Percentiles rank a stretch among this genome's conserved stretches.
Evolutionary conservation across 2,888 invertebrate species (phyloP).

Genomic region (Pristionchus exspectatus): DNA sequence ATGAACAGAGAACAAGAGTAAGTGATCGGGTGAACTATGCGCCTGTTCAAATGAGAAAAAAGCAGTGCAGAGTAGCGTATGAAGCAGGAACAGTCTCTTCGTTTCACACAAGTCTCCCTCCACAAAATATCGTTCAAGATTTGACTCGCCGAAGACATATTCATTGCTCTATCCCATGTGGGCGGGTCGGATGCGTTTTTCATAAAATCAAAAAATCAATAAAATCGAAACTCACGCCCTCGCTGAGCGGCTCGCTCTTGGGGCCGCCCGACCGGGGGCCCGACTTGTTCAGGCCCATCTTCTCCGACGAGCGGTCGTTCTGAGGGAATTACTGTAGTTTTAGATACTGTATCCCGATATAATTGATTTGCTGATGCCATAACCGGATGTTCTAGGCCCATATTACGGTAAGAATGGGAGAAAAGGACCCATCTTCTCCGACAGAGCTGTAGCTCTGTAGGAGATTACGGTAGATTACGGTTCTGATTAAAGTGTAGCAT

Average conservation of each 20-base stretch:
- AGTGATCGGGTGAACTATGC: not conserved
- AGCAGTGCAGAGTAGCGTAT: not conserved
- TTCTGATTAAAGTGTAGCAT: too few relatives aligned
- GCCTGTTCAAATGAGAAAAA: too few relatives aligned
- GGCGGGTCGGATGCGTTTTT: not conserved
- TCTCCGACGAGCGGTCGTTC: slow-evolving; percentile 9
- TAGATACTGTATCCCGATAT: too few relatives aligned
- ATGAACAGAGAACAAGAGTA: not conserved
- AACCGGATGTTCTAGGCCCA: too few relatives aligned
- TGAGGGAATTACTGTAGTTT: not conserved
- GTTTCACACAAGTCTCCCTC: too few relatives aligned
- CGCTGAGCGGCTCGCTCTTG: slow-evolving; percentile 1
- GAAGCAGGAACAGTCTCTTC: not conserved
- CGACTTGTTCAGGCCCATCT: not conserved
- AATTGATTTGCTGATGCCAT: not conserved
- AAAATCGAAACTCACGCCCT: not conserved
- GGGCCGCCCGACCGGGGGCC: not conserved
- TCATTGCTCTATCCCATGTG: not conserved
- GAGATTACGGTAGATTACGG: too few relatives aligned
- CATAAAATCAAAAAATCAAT: not conserved
- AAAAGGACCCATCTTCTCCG: too few relatives aligned
- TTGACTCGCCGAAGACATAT: too few relatives aligned
- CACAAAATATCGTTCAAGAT: too few relatives aligned
- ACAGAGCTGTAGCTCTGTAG: too few relatives aligned
- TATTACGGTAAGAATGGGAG: too few relatives aligned